Conservation (phyloP, 1,140 invertebrate genomes). For the Oryctes rhinoceros region DNA sequence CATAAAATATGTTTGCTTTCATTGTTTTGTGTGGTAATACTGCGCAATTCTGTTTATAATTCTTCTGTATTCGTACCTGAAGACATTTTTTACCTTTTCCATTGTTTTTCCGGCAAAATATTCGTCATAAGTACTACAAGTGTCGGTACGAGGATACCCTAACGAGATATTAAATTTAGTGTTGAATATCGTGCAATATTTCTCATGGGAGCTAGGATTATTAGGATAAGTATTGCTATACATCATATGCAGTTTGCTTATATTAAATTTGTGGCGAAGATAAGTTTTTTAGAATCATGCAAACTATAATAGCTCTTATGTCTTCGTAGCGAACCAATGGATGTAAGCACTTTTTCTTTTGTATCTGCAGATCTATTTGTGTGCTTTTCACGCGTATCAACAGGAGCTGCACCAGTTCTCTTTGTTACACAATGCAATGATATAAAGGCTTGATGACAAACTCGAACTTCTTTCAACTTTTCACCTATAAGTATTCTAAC, state of each 20-base stretch:
- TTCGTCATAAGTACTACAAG: too few relatives aligned
- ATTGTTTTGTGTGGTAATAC: constrained; percentile 20
- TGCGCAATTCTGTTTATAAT: too few relatives aligned
- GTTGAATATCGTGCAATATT: constrained; percentile 44
- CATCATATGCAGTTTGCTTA: constrained; percentile 42
- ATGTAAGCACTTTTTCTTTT: not conserved
- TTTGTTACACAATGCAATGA: too few relatives aligned
- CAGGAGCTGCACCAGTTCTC: not conserved
- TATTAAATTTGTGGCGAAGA: constrained; percentile 44
- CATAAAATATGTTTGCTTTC: constrained; percentile 36
- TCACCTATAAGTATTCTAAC: not conserved
- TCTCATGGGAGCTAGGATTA: constrained; percentile 31
- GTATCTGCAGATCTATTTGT: not conserved
- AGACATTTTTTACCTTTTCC: too few relatives aligned
- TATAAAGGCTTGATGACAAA: not conserved
- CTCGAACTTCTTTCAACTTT: constrained; percentile 5
- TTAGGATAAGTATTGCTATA: constrained; percentile 35
- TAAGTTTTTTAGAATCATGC: constrained; percentile 43
- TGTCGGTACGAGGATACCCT: constrained; percentile 45
- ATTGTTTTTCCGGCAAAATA: too few relatives aligned
- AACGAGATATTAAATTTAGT: constrained; percentile 47
- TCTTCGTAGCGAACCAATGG: constrained; percentile 1
- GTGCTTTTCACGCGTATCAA: constrained; percentile 17
- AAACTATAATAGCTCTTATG: constrained; percentile 12
- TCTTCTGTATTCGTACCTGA: too few relatives aligned